A percentile compares a stretch with the other conserved stretches of the same genome.
Evolutionary conservation across 1,140 invertebrate species (phyloP).

Genomic region (Atta colombica): DNA sequence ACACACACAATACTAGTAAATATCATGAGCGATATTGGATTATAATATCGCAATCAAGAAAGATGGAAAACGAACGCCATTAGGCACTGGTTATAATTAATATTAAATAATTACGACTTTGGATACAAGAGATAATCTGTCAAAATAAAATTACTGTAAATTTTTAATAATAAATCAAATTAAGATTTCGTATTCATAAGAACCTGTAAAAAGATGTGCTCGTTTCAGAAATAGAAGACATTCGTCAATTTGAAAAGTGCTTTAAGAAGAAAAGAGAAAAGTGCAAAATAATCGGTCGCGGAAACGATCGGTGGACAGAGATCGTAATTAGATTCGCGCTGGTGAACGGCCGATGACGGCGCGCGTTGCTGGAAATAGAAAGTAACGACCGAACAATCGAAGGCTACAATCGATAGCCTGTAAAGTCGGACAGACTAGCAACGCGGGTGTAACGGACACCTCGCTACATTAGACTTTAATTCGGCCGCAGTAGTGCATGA

Average conservation of each 20-base stretch:
- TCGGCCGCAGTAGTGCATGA: constrained; percentile 74
- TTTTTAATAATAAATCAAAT: not conserved
- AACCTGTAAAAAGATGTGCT: constrained; percentile 9
- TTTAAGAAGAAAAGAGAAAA: not conserved
- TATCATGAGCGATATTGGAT: not conserved
- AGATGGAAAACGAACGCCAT: no score
- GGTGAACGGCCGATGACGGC: constrained; percentile 74
- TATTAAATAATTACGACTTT: not conserved
- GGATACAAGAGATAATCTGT: not conserved
- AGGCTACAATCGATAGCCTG: constrained; percentile 79
- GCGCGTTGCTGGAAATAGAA: constrained; percentile 79
- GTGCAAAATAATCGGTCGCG: not conserved
- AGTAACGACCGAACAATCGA: constrained; percentile 79
- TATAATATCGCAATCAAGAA: not conserved
- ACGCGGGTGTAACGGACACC: constrained; percentile 61
- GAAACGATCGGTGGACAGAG: not conserved
- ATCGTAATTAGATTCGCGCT: constrained; percentile 74
- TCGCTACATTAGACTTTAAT: constrained; percentile 72
- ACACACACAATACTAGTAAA: not conserved
- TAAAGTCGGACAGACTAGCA: constrained; percentile 46
- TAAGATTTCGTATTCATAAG: constrained; percentile 20
- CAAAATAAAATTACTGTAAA: not conserved
- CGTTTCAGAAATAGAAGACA: constrained; percentile 33
- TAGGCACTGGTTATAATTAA: not conserved
- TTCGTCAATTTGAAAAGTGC: not conserved